Evolutionary conservation across 2,888 invertebrate genomes (phyloP), one percentile per base, ranked within the genome.

Genomic region (Habroteleia sp.): DNA sequence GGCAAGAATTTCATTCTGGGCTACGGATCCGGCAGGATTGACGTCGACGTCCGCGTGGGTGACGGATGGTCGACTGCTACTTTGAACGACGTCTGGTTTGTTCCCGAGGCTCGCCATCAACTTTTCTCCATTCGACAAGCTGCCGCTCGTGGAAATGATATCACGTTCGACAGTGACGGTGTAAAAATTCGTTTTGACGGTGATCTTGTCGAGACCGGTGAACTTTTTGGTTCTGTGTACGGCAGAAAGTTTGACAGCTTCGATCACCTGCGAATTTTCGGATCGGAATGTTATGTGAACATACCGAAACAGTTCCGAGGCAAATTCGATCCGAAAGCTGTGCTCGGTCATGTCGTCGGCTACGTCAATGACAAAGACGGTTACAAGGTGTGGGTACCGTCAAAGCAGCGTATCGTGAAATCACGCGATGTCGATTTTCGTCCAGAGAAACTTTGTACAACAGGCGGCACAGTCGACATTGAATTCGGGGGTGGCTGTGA

Each of bases 51-150:
- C 8, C 3, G 1, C 4, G 11, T 29, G 3, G 1, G 11, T 7
- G 35, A 7, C 13, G 7, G 14, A n/a, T 35, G 35, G 35, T 14
- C 5, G 3, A 6, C 14, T 14, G 35, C 14, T 35, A 6, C 14
- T 0, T 7, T 35, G 5, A 14, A 35, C 7, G 35, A 14, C 48
- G 48, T 69, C 0, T 69, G 60, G 69, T 62, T 41, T 16, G 54
- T 56, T 1, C 69, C 71, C 11, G 71, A 63, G 5, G 29, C 27
- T 16, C 8, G 20, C 6, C 65, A 79, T 42, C 69, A 79, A 56
- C 66, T 77, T 4, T 79, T 77, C 42, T 77, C 72, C 8, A 29
- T 77, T 63, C 65, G 74, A n/a, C n/a, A n/a, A n/a, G n/a, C n/a
- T n/a, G n/a, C n/a, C n/a, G n/a, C n/a, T n/a, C n/a, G n/a, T n/a